These are phyloP conservation scores for Parazoanthus darwini DNA, from an alignment of 92 coral and sea anemone species.

Conservation along the genomic window DNA sequence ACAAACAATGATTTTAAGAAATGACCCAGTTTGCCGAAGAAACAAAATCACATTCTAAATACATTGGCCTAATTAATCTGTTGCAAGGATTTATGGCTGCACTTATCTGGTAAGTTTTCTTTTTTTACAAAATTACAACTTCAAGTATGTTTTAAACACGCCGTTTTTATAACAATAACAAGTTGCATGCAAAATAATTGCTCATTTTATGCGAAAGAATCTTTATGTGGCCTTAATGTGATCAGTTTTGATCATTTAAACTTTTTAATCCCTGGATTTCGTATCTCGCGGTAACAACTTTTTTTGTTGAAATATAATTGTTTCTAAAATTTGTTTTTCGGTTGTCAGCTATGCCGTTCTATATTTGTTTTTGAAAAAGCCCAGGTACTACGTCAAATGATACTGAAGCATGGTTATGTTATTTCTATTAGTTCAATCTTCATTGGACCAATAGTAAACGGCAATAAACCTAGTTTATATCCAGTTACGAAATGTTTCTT, in stretches of 20 bases:
- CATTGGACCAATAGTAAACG: too few species aligned
- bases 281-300: not conserved
- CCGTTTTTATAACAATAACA: not conserved
- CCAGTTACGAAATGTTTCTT: too few species aligned
- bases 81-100: not conserved
- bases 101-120: not conserved
- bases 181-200: not conserved
- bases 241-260: not conserved
- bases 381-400: too few species aligned
- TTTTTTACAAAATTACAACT: not conserved
- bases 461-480: too few species aligned
- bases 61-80: too few species aligned
- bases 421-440: too few species aligned
- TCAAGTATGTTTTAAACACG: too few species aligned
- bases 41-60: not conserved
- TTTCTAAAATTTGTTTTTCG: not conserved
- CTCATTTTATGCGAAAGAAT: too few species aligned
- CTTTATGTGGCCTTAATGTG: too few species aligned
- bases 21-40: not conserved
- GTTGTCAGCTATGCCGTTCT: not conserved
- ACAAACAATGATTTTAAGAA: not conserved
- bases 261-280: too few species aligned
- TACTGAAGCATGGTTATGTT: not conserved
- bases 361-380: too few species aligned
- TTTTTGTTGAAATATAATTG: too few species aligned